Conservation (phyloP, 2,888 invertebrate species). For the Trichogramma evanescens region DNA sequence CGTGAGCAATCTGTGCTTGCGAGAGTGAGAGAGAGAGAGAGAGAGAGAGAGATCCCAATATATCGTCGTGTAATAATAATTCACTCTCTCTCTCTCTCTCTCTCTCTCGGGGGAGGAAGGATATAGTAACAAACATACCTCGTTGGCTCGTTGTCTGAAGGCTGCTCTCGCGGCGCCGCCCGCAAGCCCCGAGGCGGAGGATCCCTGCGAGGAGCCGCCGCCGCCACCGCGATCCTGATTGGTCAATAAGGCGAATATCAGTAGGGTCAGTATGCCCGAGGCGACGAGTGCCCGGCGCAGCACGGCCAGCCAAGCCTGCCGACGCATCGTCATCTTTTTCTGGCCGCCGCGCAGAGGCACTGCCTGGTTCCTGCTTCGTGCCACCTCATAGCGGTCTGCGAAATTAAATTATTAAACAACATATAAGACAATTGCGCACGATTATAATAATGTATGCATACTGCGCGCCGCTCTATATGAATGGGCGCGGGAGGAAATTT, state of each 20-base stretch:
- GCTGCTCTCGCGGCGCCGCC: no score
- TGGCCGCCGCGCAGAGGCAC: constrained; percentile 23
- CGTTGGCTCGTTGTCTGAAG: no score
- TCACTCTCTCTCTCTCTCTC: no score
- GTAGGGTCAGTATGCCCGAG: constrained; percentile 38
- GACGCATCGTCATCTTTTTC: constrained; percentile 46
- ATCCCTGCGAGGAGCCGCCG: neutral
- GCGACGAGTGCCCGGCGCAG: constrained; percentile 39
- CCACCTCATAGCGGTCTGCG: constrained; percentile 45
- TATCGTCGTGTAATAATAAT: no score
- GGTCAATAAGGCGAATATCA: constrained; percentile 37
- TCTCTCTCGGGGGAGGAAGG: no score
- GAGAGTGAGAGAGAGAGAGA: no score
- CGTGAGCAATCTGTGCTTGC: no score
- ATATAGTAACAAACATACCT: no score
- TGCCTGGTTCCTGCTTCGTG: constrained; percentile 31
- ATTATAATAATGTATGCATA: no score
- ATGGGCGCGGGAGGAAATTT: neutral
- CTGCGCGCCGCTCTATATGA: neutral
- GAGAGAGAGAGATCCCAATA: no score
- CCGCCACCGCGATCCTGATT: constrained; percentile 38
- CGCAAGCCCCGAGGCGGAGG: no score
- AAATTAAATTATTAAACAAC: constrained; percentile 5
- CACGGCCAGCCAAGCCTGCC: constrained; percentile 39
- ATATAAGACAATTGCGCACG: neutral